phyloP scores from a whole-genome alignment of 2,888 invertebrate species.

The Galerucella pusilla region DNA sequence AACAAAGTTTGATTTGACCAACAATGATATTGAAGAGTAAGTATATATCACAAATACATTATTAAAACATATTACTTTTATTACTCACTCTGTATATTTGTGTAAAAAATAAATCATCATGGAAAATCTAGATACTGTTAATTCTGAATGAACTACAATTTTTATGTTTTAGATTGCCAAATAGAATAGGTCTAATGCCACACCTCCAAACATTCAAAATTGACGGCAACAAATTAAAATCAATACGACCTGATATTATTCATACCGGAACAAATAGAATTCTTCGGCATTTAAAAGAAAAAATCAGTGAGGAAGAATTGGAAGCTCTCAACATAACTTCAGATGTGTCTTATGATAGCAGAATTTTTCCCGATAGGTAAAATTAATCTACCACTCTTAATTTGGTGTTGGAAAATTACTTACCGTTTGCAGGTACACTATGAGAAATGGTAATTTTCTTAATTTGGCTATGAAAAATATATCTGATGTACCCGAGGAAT shows the following conservation, averaged over 20 bases:
- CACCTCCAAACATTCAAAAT: conserved; percentile 85
- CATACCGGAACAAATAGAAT: conserved; percentile 86
- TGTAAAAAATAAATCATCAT: not conserved
- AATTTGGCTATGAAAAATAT: conserved; percentile 75
- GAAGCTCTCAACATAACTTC: conserved; percentile 34
- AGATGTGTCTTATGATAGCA: conserved; percentile 44
- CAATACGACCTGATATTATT: conserved; percentile 84
- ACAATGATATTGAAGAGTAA: conserved; percentile 72
- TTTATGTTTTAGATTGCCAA: conserved; percentile 71
- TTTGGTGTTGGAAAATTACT: not conserved
- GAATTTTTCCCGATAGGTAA: conserved; percentile 55
- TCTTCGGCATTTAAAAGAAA: conserved; percentile 80
- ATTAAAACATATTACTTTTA: not conserved
- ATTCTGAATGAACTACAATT: too few species aligned
- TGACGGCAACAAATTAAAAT: conserved; percentile 87
- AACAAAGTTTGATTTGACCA: conserved; percentile 85
- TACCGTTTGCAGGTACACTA: conserved; percentile 65
- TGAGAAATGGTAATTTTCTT: conserved; percentile 70
- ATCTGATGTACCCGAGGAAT: conserved; percentile 74
- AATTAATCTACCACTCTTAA: not conserved
- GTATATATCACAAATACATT: conserved; percentile 23
- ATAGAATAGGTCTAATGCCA: conserved; percentile 74
- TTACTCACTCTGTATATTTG: not conserved
- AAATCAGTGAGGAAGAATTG: conserved; percentile 60
- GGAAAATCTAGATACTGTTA: too few species aligned